phyloP scores from a whole-genome alignment of 2,888 invertebrate genomes.

The Pyrgus malvae region DNA sequence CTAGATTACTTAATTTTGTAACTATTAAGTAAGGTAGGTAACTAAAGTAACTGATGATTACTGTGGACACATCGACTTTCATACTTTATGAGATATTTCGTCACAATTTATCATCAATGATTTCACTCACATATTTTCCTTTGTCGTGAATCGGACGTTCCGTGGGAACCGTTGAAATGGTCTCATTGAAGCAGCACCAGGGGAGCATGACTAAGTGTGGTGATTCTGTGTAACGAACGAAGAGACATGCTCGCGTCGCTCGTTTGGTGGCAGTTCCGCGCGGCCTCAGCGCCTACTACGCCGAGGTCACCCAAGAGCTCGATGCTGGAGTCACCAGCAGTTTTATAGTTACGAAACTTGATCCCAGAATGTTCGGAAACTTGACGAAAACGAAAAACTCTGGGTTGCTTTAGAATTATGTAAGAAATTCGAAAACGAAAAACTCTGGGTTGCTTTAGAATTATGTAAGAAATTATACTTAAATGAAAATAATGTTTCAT shows the following conservation, averaged over 20 bases:
- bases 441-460: too few relatives aligned
- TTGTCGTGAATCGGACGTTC: constrained; percentile 11
- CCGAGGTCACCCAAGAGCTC: constrained; percentile 50
- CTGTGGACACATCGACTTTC: too few relatives aligned
- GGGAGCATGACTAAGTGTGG: constrained; percentile 31
- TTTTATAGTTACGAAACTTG: neutral
- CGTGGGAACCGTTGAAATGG: constrained; percentile 39
- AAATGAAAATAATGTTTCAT: too few relatives aligned
- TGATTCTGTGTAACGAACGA: constrained; percentile 67
- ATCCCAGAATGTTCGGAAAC: neutral
- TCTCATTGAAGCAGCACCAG: constrained; percentile 23
- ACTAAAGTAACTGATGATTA: too few relatives aligned
- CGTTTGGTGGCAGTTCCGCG: constrained; percentile 59
- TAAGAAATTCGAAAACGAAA: too few relatives aligned
- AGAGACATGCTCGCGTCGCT: constrained; percentile 52
- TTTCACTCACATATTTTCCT: neutral
- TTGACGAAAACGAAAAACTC: too few relatives aligned
- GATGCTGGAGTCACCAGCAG: neutral
- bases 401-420: too few relatives aligned
- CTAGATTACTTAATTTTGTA: too few relatives aligned
- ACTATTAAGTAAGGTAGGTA: too few relatives aligned
- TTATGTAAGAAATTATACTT: too few relatives aligned
- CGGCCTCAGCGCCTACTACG: constrained; percentile 60
- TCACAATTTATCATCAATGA: neutral
- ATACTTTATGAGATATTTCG: neutral